These are phyloP conservation scores for Lepus townsendii DNA, from an alignment of 2,797 vertebrate species.

Conservation along the genomic window DNA sequence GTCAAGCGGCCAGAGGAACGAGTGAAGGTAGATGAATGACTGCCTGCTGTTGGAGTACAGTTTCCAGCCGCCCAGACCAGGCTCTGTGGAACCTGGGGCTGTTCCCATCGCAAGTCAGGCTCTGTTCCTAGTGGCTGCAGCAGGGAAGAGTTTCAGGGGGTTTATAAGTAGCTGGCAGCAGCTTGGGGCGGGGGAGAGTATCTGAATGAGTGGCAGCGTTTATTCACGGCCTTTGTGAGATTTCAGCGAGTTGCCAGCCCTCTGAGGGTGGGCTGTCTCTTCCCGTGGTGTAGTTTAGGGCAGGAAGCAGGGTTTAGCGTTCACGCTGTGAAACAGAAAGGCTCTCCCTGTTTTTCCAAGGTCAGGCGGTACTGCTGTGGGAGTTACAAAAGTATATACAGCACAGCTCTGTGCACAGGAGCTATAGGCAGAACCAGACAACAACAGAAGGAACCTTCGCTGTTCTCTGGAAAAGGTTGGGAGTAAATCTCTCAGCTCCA, in stretches of 20 bases:
- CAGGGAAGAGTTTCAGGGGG: neutral
- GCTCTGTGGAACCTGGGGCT: neutral
- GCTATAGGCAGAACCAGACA: neutral
- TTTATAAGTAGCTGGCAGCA: conserved; percentile 65
- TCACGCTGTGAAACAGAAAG: conserved; percentile 60
- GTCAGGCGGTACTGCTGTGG: neutral
- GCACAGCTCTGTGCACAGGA: neutral
- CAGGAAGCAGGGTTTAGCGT: conserved; percentile 59
- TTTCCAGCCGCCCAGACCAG: neutral
- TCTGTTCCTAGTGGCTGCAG: conserved; percentile 58
- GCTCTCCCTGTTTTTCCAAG: neutral
- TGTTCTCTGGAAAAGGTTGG: neutral
- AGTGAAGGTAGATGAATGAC: conserved; percentile 93
- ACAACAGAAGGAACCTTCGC: neutral
- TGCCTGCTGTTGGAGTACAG: neutral
- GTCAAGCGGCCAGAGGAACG: conserved; percentile 99
- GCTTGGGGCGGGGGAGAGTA: conserved; percentile 19
- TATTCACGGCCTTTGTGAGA: conserved; percentile 70
- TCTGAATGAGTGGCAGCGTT: conserved; percentile 73
- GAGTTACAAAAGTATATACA: neutral
- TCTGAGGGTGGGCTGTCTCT: conserved; percentile 22
- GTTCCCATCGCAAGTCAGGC: neutral
- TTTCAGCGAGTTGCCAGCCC: conserved; percentile 57
- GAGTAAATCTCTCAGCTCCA: neutral
- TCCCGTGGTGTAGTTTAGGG: conserved; percentile 39